Base-by-base conservation (phyloP, 2,113 vertebrate genomes). In the Myrmophylax atrothorax region DNA sequence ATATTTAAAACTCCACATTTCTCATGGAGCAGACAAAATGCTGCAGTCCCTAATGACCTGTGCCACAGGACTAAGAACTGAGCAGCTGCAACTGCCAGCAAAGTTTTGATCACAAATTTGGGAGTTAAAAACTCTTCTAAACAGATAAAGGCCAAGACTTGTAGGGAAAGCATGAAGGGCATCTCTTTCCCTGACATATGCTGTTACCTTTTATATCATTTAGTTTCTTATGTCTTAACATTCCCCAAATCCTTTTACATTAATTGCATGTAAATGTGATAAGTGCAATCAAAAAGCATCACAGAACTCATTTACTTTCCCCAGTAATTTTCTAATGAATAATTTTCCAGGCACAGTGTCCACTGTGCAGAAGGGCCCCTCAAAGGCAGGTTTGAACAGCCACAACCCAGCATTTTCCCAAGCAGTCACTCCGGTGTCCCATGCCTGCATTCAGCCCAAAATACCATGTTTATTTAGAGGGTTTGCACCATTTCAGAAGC, bases 291-390 rank as follows among this genome's bases (percentile, higher is more conserved):
- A 37, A 70, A 25, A 68, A 40, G 2, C 11, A 42, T 12, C 49
- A 47, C 24, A 81, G 53, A 70, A 53, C 7, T 28, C 12, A 29
- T 74, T 80, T 53, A 31, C 17, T 35, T 62, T 66, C 37, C 37
- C 76, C 40, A 60, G 2, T 11, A 4, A 62, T 60, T 80, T 89
- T 49, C 59, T 66, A 12, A n/a, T 10, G 14, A 60, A 23, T 23
- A 20, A 19, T 70, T 68, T 59, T 13, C 29, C 37, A 55, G 46
- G 80, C 50, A 76, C 35, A 9, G 31, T 7, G 52, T 8, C 44
- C 1, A 4, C 17, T 33, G 40, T 0, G 11, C 4, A 44, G 53
- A 77, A 59, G 0, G n/a, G 24, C 22, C 18, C 23, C 68, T 40
- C n/a, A 46, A 35, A 66, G 0, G 3, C 18, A 22, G 19, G 13